Conservation (phyloP, 2,113 vertebrate genomes). For the Sakesphorus luctuosus region DNA sequence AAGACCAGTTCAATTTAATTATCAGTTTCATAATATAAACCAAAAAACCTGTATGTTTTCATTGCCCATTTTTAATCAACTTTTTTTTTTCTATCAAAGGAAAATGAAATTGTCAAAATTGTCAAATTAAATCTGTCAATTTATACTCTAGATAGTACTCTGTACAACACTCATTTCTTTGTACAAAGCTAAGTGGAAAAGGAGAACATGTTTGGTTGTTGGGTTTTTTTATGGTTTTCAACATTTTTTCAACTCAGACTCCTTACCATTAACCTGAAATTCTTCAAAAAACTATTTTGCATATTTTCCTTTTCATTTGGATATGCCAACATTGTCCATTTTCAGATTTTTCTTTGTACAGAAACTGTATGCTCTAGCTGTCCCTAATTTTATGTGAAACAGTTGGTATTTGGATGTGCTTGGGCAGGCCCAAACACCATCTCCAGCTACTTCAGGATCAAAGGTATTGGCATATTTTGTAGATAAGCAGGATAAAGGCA, state of each 20-base stretch:
- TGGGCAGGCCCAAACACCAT: not conserved
- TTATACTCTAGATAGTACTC: not conserved
- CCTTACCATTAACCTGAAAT: not conserved
- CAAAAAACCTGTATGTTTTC: not conserved
- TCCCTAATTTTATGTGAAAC: not conserved
- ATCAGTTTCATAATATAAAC: not conserved
- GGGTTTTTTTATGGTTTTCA: not conserved
- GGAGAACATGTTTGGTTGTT: not conserved
- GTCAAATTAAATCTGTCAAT: not conserved
- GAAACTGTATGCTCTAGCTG: not conserved
- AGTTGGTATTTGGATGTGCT: not conserved
- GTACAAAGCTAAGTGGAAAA: not conserved
- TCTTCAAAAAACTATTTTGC: not conserved
- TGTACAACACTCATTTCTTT: not conserved
- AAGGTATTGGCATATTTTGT: not conserved
- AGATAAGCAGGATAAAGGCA: not conserved
- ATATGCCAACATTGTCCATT: not conserved
- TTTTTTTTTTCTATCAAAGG: not conserved
- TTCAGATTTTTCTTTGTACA: not conserved
- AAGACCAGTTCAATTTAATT: not conserved
- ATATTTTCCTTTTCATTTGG: not conserved
- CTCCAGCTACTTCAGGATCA: not conserved
- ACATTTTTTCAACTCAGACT: not conserved
- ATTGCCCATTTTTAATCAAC: not conserved
- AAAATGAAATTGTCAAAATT: not conserved